These are phyloP conservation scores for Oryzias sinensis DNA, from an alignment of 2,797 vertebrate genomes.

Conservation along the genomic window DNA sequence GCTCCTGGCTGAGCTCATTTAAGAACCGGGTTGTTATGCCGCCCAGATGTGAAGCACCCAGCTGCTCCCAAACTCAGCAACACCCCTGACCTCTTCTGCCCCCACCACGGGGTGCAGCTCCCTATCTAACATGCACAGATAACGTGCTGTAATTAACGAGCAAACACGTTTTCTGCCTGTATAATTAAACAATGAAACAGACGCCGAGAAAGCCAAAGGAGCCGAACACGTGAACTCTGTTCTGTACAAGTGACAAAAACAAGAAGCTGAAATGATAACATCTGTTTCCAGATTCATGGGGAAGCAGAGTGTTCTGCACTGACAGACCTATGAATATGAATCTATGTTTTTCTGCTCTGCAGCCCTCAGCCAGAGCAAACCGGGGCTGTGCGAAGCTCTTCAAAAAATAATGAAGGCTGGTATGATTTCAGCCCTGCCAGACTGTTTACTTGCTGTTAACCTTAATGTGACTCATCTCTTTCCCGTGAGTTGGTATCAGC, in stretches of 20 bases:
- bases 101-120: conserved; percentile 40
- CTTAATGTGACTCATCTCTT: conserved; percentile 28
- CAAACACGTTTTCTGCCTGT: conserved; percentile 43
- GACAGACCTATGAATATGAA: conserved; percentile 19
- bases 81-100: conserved; percentile 58
- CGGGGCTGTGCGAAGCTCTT: conserved; percentile 62
- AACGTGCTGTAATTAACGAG: conserved; percentile 50
- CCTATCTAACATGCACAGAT: conserved; percentile 21
- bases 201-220: conserved; percentile 35
- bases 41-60: conserved; percentile 67
- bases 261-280: conserved; percentile 23
- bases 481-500: conserved; percentile 9
- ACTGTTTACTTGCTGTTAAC: conserved; percentile 45
- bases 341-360: conserved; percentile 22
- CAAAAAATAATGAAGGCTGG: conserved; percentile 28
- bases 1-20: conserved; percentile 41
- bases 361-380: conserved; percentile 49
- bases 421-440: conserved; percentile 29
- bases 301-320: conserved; percentile 22
- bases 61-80: conserved; percentile 51
- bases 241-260: conserved; percentile 18
- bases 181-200: conserved; percentile 64
- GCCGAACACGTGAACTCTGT: conserved; percentile 22
- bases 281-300: conserved; percentile 31
- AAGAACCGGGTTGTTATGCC: conserved; percentile 41